Conservation (phyloP, 23 tunicate species). For the Halocynthia aurantium region DNA sequence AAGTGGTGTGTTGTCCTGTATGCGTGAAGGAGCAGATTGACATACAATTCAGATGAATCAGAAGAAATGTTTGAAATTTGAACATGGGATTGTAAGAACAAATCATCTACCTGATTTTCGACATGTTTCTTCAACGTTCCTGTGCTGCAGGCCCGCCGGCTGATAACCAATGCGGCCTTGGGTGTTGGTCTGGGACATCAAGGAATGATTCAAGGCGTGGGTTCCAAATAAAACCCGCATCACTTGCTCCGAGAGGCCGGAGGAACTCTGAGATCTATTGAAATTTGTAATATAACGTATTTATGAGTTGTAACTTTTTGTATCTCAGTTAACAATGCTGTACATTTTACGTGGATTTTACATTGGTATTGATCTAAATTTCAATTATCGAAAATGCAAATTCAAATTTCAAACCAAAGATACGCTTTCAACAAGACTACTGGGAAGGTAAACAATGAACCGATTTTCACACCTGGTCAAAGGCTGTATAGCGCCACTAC, state of each 20-base stretch:
- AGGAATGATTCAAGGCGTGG: not conserved
- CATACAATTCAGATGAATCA: no score
- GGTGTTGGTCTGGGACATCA: not conserved
- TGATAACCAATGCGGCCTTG: not conserved
- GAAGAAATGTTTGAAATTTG: no score
- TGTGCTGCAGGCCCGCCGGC: not conserved
- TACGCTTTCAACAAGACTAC: no score
- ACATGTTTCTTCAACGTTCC: not conserved
- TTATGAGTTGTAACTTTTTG: not conserved
- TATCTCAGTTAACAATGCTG: no score
- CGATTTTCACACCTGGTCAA: no score
- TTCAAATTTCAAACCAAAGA: no score
- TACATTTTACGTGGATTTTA: no score
- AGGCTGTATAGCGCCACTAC: not conserved
- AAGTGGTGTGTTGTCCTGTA: conserved; percentile 8
- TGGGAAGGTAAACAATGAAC: no score
- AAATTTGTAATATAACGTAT: not conserved
- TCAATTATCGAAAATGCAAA: no score
- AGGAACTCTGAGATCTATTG: conserved; percentile 35
- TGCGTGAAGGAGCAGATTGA: no score
- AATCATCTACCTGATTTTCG: conserved; percentile 1
- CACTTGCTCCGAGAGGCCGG: conserved; percentile 37
- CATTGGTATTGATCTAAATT: no score
- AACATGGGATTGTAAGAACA: no score
- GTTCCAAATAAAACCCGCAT: conserved; percentile 35